Conservation (phyloP, 1,140 invertebrate genomes). For the Neodiprion fabricii region DNA sequence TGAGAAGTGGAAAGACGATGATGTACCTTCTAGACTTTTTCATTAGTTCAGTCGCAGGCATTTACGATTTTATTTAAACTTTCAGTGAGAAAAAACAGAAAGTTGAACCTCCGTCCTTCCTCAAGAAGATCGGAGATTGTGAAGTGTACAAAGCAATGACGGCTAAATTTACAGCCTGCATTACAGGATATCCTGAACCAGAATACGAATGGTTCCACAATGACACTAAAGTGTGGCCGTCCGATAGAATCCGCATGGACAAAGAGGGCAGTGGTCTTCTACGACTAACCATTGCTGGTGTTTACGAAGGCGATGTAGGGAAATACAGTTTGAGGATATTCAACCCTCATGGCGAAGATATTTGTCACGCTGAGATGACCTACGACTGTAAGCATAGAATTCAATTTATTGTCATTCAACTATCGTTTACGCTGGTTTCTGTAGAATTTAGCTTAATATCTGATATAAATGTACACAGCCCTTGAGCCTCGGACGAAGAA, state of each 20-base stretch:
- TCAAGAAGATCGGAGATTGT: constrained; percentile 88
- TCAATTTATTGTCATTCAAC: constrained; percentile 16
- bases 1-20: not conserved
- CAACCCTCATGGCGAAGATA: constrained; percentile 84
- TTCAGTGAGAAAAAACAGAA: constrained; percentile 74
- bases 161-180: constrained; percentile 90
- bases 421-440: constrained; percentile 9
- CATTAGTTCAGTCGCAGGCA: not conserved
- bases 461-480: constrained; percentile 57
- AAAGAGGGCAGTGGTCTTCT: constrained; percentile 82
- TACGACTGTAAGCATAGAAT: constrained; percentile 75
- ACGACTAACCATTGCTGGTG: constrained; percentile 76
- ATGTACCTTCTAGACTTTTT: not conserved
- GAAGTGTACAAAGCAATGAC: constrained; percentile 88
- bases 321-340: constrained; percentile 81
- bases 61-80: constrained; percentile 25
- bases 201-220: constrained; percentile 87
- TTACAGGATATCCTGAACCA: constrained; percentile 84
- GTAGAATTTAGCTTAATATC: constrained; percentile 9
- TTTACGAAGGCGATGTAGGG: constrained; percentile 81
- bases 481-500: constrained; percentile 74
- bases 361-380: constrained; percentile 80
- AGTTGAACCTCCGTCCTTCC: constrained; percentile 83
- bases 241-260: constrained; percentile 82
- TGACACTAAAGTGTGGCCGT: constrained; percentile 78